Percentiles rank a stretch among this genome's conserved stretches.
phyloP scores from a whole-genome alignment of 2,888 invertebrate genomes.

The Erannis defoliaria region DNA sequence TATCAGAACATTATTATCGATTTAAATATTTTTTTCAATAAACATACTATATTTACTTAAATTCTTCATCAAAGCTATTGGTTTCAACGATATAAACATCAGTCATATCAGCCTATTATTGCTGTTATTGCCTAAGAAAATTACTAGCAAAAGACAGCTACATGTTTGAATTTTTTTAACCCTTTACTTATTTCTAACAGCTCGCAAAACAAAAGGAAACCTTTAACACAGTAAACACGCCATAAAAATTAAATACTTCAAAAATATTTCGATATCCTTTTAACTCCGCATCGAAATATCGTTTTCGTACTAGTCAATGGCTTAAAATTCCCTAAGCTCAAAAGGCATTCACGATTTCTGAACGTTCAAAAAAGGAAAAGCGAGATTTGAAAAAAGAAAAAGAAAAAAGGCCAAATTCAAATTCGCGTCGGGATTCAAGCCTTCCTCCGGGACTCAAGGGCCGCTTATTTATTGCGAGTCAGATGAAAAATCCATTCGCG shows the following conservation, averaged over 20 bases:
- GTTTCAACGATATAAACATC: too few species aligned
- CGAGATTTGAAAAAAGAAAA: constrained; percentile 38
- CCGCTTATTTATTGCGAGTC: constrained; percentile 64
- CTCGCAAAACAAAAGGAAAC: constrained; percentile 9
- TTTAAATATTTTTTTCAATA: too few species aligned
- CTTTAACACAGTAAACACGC: not conserved
- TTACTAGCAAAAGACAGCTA: too few species aligned
- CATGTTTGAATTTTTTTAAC: too few species aligned
- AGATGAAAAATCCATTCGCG: constrained; percentile 65
- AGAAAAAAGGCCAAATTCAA: constrained; percentile 53
- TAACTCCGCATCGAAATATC: constrained; percentile 35
- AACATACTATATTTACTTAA: too few species aligned
- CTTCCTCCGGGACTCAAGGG: constrained; percentile 55
- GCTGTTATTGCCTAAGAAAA: too few species aligned
- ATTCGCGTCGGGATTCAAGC: constrained; percentile 56
- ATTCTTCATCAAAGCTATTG: too few species aligned
- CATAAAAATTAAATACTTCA: constrained; percentile 30
- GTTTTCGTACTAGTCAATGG: constrained; percentile 41
- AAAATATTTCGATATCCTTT: constrained; percentile 34
- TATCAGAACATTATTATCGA: too few species aligned
- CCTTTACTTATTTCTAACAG: not conserved
- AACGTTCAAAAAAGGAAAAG: constrained; percentile 41
- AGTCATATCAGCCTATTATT: too few species aligned
- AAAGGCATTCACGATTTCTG: constrained; percentile 48
- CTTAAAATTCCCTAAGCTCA: constrained; percentile 48